These are phyloP conservation scores for Heliconius ismenius DNA, from an alignment of 2,888 invertebrate genomes.

Conservation along the genomic window DNA sequence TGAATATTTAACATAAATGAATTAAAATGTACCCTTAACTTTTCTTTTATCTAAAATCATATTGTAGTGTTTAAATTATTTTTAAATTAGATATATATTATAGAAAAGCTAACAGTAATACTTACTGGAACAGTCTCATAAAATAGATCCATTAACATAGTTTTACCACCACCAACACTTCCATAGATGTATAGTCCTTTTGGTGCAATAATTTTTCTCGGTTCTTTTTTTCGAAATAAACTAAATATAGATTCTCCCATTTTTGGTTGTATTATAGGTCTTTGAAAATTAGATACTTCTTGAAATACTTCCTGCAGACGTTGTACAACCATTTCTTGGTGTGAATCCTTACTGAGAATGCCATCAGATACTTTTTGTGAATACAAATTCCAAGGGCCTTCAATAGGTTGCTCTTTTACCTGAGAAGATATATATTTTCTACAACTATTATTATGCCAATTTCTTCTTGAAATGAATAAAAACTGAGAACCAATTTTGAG, in stretches of 20 bases:
- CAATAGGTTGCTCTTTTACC: constrained; percentile 52
- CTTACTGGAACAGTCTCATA: constrained; percentile 84
- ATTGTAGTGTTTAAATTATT: constrained; percentile 3
- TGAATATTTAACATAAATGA: constrained; percentile 99
- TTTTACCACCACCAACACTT: constrained; percentile 97
- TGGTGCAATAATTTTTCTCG: constrained; percentile 80
- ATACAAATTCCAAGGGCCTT: constrained; percentile 80
- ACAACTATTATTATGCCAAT: constrained; percentile 64
- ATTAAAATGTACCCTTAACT: constrained; percentile 95
- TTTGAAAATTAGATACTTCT: constrained; percentile 82
- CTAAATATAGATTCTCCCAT: constrained; percentile 58
- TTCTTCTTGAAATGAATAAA: constrained; percentile 57
- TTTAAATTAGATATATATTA: not conserved
- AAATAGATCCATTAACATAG: constrained; percentile 99
- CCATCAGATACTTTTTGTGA: constrained; percentile 82
- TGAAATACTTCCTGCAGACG: constrained; percentile 87
- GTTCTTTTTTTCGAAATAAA: constrained; percentile 65
- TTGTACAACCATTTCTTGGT: constrained; percentile 87
- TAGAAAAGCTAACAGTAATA: not conserved
- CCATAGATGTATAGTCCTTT: constrained; percentile 94
- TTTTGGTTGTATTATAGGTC: constrained; percentile 55
- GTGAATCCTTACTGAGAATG: constrained; percentile 84
- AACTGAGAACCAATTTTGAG: constrained; percentile 57
- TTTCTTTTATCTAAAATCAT: constrained; percentile 83
- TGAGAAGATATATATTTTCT: constrained; percentile 64